phyloP scores from a whole-genome alignment of 2,113 vertebrate species.

The Leptobrachium ailaonicum region DNA sequence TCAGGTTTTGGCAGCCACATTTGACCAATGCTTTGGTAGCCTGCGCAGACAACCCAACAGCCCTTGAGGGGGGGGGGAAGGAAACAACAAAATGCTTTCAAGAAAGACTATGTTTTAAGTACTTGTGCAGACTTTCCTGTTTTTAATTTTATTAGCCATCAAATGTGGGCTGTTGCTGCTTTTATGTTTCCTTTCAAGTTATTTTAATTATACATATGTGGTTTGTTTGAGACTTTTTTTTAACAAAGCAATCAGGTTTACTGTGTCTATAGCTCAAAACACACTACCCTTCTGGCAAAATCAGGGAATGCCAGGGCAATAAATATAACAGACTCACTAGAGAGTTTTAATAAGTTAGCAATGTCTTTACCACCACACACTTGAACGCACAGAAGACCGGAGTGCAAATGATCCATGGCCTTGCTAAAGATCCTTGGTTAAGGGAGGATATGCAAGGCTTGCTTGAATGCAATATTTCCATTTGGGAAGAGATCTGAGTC shows the following conservation, averaged over 20 bases:
- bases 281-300: constrained; percentile 62
- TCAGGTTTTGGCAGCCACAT: constrained; percentile 36
- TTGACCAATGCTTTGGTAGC: constrained; percentile 57
- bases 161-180: constrained; percentile 70
- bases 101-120: constrained; percentile 73
- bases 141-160: constrained; percentile 73
- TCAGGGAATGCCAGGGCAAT: constrained; percentile 60
- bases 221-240: constrained; percentile 63
- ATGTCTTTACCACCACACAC: constrained; percentile 62
- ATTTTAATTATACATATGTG: constrained; percentile 73
- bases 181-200: constrained; percentile 74
- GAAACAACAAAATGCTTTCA: constrained; percentile 73
- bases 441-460: background rate
- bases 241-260: constrained; percentile 59
- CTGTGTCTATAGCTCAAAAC: constrained; percentile 60
- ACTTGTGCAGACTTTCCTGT: constrained; percentile 73
- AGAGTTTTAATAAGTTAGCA: constrained; percentile 67
- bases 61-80: constrained; percentile 66
- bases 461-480: no score
- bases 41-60: constrained; percentile 60
- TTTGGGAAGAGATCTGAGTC: no score
- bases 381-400: constrained; percentile 46
- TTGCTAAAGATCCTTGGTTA: background rate
- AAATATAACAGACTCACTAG: constrained; percentile 65
- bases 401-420: constrained; percentile 56